Base-by-base conservation (phyloP, 2,888 invertebrate species). In the Chelonus formosanus region DNA sequence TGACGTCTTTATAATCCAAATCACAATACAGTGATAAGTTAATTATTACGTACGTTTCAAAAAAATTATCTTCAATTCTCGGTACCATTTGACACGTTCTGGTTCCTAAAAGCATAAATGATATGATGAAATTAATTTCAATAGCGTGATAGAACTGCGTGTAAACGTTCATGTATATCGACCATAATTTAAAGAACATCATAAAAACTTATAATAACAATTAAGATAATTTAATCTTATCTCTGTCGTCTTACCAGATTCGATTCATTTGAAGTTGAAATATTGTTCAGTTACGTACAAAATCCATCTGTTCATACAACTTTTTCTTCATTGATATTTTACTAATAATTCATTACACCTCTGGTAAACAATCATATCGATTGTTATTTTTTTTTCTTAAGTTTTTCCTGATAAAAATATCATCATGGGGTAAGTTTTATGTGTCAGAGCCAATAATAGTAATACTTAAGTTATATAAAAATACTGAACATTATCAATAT, bases 201-300 rank as follows among this genome's bases (percentile, higher is more conserved):
- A 48, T 55, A 63, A 63, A 54, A 63, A 36, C 53, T 44, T 55
- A 55, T 47, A 55, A 63, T 31, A 60, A 60, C 52, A 53, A 53
- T 61, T 10, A 53, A 61, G 67, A 58, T 63, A 62, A 62, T 67
- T 62, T 67, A 67, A 67, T 67, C 55, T 63, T 55, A 63, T 63
- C 62, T 53, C 52, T 52, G 34, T 53, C 53, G 44, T 43, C 20
- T 48, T 59, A 47, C 50, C 50, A 59, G 59, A 59, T 59, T 47
- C 47, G 48, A 59, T 59, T 59, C 59, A 59, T 59, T 59, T 50
- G 50, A 31, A 48, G 20, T 20, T 7, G 36, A 50, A 40, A 40
- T 59, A 35, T 59, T 36, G 50, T 20, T 34, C 40, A 20, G 59
- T 31, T 20, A 59, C 35, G 40, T 50, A 10, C 59, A 6, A 36